A percentile compares a stretch with the other conserved stretches of the same genome.
Conservation (phyloP, 2,888 invertebrate species). For the Parnassius apollo region DNA sequence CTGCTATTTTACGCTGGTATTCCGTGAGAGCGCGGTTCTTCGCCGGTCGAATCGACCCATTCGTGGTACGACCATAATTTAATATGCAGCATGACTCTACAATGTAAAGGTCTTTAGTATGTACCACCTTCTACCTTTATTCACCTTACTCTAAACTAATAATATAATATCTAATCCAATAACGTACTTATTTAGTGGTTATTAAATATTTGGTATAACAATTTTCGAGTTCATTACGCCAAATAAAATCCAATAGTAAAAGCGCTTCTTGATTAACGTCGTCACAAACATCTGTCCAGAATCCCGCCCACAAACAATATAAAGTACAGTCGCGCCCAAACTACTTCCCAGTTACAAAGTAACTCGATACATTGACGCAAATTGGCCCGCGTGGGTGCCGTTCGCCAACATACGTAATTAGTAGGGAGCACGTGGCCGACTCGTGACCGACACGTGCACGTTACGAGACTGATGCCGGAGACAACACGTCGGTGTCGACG, state of each 20-base stretch:
- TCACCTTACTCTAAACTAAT: no score
- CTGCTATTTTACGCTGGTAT: no score
- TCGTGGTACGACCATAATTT: no score
- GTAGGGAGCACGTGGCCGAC: constrained; percentile 33
- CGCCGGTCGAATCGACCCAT: no score
- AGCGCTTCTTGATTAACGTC: constrained; percentile 19
- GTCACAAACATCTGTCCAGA: constrained; percentile 19
- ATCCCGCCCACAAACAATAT: constrained; percentile 25
- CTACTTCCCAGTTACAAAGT: constrained; percentile 26
- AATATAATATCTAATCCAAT: no score
- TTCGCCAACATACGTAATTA: constrained; percentile 30
- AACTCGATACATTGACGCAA: constrained; percentile 35
- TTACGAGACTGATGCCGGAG: constrained; percentile 20
- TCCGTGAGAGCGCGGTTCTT: no score
- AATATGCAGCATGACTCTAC: no score
- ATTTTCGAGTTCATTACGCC: no score
- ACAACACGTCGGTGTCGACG: neutral
- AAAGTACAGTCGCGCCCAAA: constrained; percentile 20
- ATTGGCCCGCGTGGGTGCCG: constrained; percentile 27
- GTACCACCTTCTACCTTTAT: no score
- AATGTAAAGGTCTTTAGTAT: no score
- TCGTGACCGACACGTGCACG: constrained; percentile 37
- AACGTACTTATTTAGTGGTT: no score
- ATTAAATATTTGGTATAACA: no score
- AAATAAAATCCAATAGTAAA: neutral